A percentile compares a stretch with the other conserved stretches of the same genome.
Conservation (phyloP, 1,140 invertebrate genomes). For the Elymnias hypermnestra region DNA sequence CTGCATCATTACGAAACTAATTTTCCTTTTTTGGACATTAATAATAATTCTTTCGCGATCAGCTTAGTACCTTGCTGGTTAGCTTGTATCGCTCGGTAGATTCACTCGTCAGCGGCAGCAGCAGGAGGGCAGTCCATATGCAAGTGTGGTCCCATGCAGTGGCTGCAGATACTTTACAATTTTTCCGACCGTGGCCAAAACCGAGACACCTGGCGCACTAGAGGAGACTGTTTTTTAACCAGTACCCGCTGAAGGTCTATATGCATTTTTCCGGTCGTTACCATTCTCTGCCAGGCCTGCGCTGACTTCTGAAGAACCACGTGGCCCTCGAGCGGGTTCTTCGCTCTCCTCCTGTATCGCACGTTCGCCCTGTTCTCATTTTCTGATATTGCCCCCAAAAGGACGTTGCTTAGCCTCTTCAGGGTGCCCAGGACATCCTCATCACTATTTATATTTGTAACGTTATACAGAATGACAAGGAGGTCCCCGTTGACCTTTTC, state of each 20-base stretch:
- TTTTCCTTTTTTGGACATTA: not conserved
- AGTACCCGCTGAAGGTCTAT: constrained; percentile 6
- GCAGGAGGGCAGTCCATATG: constrained; percentile 2
- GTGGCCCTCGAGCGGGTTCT: constrained; percentile 14
- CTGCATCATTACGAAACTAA: not conserved
- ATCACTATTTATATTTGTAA: no score
- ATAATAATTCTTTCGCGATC: not conserved
- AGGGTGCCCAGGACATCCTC: no score
- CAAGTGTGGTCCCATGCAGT: constrained; percentile 10
- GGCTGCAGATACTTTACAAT: constrained; percentile 17
- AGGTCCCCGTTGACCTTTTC: no score
- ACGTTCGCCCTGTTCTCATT: no score
- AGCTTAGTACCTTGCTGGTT: constrained; percentile 4
- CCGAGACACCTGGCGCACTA: constrained; percentile 12
- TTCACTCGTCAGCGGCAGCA: not conserved
- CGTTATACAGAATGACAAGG: no score
- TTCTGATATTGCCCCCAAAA: no score
- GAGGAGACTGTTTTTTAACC: constrained; percentile 5
- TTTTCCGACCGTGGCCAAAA: constrained; percentile 9
- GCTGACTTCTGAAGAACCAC: constrained; percentile 11
- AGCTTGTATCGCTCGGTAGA: not conserved
- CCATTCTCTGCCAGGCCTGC: not conserved
- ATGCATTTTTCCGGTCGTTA: not conserved
- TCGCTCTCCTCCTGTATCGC: not conserved
- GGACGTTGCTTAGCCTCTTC: no score